Evolutionary conservation across 2,888 invertebrate species (phyloP).

Genomic region (Hedya salicella): DNA sequence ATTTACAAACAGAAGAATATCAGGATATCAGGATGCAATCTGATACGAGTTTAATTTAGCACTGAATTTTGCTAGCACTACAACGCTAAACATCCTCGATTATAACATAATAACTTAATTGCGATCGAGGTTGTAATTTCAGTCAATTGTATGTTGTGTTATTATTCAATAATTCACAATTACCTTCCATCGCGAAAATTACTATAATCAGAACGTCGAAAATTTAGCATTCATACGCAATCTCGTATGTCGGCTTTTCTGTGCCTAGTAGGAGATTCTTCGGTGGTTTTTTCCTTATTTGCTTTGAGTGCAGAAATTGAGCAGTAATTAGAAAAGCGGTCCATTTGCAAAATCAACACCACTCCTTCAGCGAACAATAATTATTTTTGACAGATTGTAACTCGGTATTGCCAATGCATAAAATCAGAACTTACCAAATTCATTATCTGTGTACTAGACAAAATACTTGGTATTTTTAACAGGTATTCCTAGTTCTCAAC

Average conservation of each 20-base stretch:
- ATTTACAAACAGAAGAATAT: slow-evolving; percentile 40
- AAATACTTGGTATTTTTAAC: slow-evolving; percentile 35
- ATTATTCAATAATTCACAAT: slow-evolving; percentile 42
- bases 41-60: not conserved
- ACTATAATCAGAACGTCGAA: slow-evolving; percentile 20
- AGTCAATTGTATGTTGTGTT: slow-evolving; percentile 30
- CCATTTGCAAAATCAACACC: slow-evolving; percentile 43
- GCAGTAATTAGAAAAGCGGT: slow-evolving; percentile 36
- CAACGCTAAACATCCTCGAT: slow-evolving; percentile 19
- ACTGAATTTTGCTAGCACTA: not conserved
- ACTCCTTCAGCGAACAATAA: slow-evolving; percentile 37
- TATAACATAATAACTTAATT: slow-evolving; percentile 9
- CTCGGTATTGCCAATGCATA: slow-evolving; percentile 18
- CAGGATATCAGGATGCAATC: not conserved
- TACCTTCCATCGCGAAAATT: slow-evolving; percentile 37
- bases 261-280: slow-evolving; percentile 2
- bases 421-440: not conserved
- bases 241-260: slow-evolving; percentile 13
- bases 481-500: slow-evolving; percentile 13
- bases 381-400: slow-evolving; percentile 39
- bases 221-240: slow-evolving; percentile 25
- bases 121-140: slow-evolving; percentile 15
- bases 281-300: slow-evolving; percentile 18
- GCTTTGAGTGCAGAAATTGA: slow-evolving; percentile 29
- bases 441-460: not conserved